Conservation (phyloP, 2,113 vertebrate species). For the Athene cunicularia region DNA sequence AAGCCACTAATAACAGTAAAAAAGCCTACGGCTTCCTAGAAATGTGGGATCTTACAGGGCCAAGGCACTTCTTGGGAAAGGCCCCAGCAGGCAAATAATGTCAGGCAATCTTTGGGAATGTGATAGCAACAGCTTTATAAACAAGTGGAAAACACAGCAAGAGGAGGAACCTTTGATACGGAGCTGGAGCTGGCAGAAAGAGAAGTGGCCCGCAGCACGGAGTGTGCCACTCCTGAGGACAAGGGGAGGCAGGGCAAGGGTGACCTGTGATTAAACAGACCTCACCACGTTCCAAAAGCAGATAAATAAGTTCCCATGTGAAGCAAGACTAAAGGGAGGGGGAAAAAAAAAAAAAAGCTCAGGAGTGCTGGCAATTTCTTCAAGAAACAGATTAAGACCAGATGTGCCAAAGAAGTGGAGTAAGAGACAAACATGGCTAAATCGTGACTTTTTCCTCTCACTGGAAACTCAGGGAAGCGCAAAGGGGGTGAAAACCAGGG, state of each 20-base stretch:
- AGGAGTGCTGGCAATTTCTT: neutral
- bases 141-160: neutral
- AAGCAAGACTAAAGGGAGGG: neutral
- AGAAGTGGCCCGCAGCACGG: neutral
- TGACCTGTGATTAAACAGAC: neutral
- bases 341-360: neutral
- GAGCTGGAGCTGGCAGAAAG: neutral
- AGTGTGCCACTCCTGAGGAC: neutral
- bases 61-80: neutral
- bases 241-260: accelerated
- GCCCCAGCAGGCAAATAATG: neutral
- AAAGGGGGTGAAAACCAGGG: neutral
- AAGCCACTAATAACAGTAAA: neutral
- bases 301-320: neutral
- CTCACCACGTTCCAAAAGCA: accelerated
- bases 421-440: neutral
- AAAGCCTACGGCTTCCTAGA: neutral
- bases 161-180: neutral
- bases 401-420: neutral
- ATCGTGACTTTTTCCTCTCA: neutral
- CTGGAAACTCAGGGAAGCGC: neutral
- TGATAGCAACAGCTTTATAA: neutral
- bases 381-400: neutral
- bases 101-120: neutral
- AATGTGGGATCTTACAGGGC: neutral